Evolutionary conservation across 2,113 vertebrate species (phyloP).

Genomic region (Bostrychus sinensis): DNA sequence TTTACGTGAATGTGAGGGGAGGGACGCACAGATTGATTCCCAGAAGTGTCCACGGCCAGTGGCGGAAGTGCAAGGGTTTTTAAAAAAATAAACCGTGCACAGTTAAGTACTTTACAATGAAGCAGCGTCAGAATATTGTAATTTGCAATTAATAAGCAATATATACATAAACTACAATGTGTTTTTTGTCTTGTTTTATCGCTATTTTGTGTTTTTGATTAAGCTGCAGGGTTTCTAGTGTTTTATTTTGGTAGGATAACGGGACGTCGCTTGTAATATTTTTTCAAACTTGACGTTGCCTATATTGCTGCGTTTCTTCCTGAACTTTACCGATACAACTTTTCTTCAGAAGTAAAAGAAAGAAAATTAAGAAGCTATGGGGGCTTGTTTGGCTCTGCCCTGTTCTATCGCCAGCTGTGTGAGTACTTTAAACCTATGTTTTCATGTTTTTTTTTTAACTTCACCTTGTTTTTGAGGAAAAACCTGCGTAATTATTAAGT

Average conservation of each 20-base stretch:
- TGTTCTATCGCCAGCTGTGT: constrained; percentile 89
- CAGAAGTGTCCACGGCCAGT: not conserved
- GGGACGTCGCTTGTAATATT: rapidly evolving
- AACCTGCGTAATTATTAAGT: not conserved
- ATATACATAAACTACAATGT: not conserved
- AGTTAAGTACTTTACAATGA: no score
- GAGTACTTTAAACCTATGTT: constrained; percentile 67
- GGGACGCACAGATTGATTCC: not conserved
- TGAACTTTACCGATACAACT: constrained; percentile 15
- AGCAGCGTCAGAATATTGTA: no score
- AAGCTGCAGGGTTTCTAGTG: rapidly evolving
- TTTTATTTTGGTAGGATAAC: constrained; percentile 31
- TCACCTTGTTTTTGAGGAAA: not conserved
- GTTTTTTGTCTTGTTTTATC: not conserved
- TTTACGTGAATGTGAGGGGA: not conserved
- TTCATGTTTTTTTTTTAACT: not conserved
- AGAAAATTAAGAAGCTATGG: constrained; percentile 73
- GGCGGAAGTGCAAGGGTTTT: not conserved
- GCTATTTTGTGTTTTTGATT: not conserved
- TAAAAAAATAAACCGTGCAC: not conserved
- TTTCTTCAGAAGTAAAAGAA: not conserved
- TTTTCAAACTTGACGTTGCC: not conserved
- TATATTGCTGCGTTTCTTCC: constrained; percentile 39
- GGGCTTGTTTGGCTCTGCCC: constrained; percentile 86
- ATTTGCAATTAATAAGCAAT: not conserved